These are phyloP conservation scores for Anseranas semipalmata DNA, from an alignment of 2,113 vertebrate species.

Conservation along the genomic window DNA sequence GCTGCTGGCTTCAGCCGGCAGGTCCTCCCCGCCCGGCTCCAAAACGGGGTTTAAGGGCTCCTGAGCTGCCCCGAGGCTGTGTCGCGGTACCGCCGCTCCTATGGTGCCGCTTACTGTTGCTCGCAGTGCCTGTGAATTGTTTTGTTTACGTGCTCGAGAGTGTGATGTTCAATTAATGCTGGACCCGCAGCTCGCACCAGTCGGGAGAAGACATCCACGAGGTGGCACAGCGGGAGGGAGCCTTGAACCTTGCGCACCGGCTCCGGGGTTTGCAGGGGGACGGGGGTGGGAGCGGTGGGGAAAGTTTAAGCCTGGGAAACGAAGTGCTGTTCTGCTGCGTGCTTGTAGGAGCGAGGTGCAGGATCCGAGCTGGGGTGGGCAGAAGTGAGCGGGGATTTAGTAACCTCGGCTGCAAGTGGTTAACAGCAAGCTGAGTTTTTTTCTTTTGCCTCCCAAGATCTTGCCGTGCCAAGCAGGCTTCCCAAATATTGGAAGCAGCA, in stretches of 20 bases:
- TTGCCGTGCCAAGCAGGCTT: background rate
- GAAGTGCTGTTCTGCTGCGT: background rate
- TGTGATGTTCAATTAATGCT: background rate
- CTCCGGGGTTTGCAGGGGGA: background rate
- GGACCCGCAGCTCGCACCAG: background rate
- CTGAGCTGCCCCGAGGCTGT: background rate
- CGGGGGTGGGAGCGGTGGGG: background rate
- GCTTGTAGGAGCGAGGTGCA: background rate
- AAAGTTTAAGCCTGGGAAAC: background rate
- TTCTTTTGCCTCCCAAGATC: background rate
- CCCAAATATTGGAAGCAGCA: background rate
- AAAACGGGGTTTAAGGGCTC: background rate
- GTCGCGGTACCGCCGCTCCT: background rate
- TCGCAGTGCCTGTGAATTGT: background rate
- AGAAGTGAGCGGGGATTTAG: background rate
- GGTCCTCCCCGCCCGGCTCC: background rate
- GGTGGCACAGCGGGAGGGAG: slow-evolving; percentile 26
- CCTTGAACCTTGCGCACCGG: background rate
- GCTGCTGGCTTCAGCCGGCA: background rate
- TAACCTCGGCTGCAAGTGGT: background rate
- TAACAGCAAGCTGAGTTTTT: background rate
- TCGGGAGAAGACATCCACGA: slow-evolving; percentile 11
- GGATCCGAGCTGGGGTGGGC: background rate
- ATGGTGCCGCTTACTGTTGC: background rate
- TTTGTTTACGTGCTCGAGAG: slow-evolving; percentile 13